These are phyloP conservation scores for Zaprionus obscuricornis DNA, from an alignment of 2,888 invertebrate genomes.

Conservation along the genomic window DNA sequence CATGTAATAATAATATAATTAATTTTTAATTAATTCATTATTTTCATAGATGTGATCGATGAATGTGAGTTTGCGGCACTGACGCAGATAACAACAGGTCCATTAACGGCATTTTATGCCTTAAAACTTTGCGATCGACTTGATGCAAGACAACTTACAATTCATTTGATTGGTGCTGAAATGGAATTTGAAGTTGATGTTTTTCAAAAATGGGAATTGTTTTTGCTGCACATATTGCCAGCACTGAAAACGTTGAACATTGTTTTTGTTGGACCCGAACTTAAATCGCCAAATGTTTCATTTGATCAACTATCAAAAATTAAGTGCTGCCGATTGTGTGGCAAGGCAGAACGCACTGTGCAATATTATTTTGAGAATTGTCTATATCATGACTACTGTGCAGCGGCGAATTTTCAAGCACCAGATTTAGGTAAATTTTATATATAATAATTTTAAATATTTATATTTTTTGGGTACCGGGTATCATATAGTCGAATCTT, in stretches of 20 bases:
- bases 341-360: conserved; percentile 84
- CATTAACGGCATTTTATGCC: conserved; percentile 86
- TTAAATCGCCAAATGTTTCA: conserved; percentile 86
- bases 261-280: conserved; percentile 87
- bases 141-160: conserved; percentile 63
- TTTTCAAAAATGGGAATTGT: conserved; percentile 88
- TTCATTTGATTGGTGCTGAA: conserved; percentile 86
- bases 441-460: neutral
- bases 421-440: conserved; percentile 85
- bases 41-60: conserved; percentile 81
- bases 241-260: conserved; percentile 85
- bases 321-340: conserved; percentile 86
- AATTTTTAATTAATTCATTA: neutral
- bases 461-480: neutral
- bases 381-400: conserved; percentile 85
- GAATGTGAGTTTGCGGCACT: conserved; percentile 87
- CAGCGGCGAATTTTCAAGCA: conserved; percentile 80
- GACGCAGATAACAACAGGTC: conserved; percentile 87
- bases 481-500: no score
- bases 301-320: conserved; percentile 85
- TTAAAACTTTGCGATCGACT: conserved; percentile 83
- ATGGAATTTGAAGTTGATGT: conserved; percentile 89
- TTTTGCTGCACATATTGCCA: conserved; percentile 87
- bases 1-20: neutral
- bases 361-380: conserved; percentile 84